Evolutionary conservation across 2,113 vertebrate species (phyloP).

Genomic region (Smithornis capensis): DNA sequence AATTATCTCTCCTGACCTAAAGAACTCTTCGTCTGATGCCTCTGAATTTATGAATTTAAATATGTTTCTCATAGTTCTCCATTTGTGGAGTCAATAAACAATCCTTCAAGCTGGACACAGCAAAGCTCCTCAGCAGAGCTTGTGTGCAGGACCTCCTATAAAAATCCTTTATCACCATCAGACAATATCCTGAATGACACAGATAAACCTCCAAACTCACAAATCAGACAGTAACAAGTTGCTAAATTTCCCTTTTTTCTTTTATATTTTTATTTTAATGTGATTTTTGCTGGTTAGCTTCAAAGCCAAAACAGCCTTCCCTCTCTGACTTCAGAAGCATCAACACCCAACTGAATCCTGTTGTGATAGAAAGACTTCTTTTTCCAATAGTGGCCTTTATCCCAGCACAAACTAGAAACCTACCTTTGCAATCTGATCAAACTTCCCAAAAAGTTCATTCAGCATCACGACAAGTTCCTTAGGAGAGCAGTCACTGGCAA

Average conservation of each 20-base stretch:
- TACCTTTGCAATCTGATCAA: constrained; percentile 99
- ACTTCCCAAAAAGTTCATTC: constrained; percentile 97
- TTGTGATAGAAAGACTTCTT: background rate
- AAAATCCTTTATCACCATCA: background rate
- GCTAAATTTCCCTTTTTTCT: background rate
- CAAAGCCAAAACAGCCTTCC: background rate
- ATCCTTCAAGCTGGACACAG: background rate
- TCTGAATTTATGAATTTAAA: background rate
- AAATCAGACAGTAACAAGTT: background rate
- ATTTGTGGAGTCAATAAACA: background rate
- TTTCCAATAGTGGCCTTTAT: background rate
- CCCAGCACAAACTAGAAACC: background rate
- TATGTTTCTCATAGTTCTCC: background rate
- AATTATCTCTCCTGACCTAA: background rate
- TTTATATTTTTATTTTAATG: background rate
- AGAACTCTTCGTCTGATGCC: background rate
- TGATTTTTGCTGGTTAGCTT: background rate
- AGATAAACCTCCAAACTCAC: background rate
- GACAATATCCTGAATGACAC: background rate
- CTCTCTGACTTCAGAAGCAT: background rate
- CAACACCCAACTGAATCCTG: background rate
- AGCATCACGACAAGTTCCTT: constrained; percentile 96
- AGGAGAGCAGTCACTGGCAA: constrained; percentile 97
- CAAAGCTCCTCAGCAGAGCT: background rate
- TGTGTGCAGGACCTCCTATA: background rate